Percentiles rank a stretch among this genome's conserved stretches.
These are phyloP conservation scores for Ianthella basta DNA, from an alignment of 37 sponge, comb jelly and placozoan genomes.

Conservation along the genomic window DNA sequence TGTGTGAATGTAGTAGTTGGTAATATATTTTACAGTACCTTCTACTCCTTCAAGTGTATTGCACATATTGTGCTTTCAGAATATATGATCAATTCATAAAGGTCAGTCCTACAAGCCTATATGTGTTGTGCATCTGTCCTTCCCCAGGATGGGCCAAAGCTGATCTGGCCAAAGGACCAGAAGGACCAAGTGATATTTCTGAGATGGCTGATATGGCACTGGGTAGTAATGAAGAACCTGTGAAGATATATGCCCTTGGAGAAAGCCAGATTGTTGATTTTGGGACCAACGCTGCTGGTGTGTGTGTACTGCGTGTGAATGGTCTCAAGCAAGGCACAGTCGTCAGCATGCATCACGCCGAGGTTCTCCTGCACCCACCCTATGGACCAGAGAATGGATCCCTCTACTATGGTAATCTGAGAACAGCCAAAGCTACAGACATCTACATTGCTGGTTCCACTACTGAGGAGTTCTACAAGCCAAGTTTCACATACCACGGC, in stretches of 20 bases:
- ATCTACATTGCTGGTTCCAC: constrained; percentile 15
- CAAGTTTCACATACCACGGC: constrained; percentile 74
- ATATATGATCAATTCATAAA: no score
- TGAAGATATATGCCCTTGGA: constrained; percentile 28
- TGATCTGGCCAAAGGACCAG: constrained; percentile 40
- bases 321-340: not conserved
- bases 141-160: constrained; percentile 3
- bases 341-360: constrained; percentile 50
- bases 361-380: constrained; percentile 56
- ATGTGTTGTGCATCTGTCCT: no score
- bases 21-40: no score
- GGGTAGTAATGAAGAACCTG: constrained; percentile 7
- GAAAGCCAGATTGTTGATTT: constrained; percentile 65
- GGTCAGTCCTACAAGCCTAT: no score
- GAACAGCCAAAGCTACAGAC: constrained; percentile 51
- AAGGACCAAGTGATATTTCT: constrained; percentile 36
- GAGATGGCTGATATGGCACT: constrained; percentile 47
- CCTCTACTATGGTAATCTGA: constrained; percentile 57
- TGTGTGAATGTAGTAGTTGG: no score
- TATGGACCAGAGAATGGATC: constrained; percentile 63
- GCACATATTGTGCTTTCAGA: no score
- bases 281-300: constrained; percentile 62
- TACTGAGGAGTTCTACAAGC: constrained; percentile 31
- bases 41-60: no score
- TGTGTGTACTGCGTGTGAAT: constrained; percentile 23